A percentile compares a stretch with the other conserved stretches of the same genome.
Conservation (phyloP, 2,797 vertebrate genomes). For the Halcyon smyrnensis region DNA sequence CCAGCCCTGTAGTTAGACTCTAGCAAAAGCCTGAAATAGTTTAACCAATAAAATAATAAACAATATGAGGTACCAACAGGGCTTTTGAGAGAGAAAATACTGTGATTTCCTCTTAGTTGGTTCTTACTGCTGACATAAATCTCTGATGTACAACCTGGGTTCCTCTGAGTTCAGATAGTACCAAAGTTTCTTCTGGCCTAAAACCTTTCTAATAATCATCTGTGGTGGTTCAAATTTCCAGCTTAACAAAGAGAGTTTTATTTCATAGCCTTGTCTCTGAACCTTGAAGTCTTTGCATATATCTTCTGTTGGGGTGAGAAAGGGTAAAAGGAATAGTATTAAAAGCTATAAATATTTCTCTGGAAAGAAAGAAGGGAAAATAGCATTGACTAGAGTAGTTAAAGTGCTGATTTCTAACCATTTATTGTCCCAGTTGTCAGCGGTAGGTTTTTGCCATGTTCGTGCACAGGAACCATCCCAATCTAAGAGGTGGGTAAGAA, state of each 20-base stretch:
- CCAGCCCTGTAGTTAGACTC: not conserved
- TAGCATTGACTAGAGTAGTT: not conserved
- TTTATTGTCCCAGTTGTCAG: not conserved
- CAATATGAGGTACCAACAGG: not conserved
- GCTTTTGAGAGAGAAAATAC: not conserved
- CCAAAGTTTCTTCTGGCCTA: not conserved
- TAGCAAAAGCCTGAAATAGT: not conserved
- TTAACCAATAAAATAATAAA: not conserved
- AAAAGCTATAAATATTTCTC: not conserved
- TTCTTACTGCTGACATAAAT: not conserved
- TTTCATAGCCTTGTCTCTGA: not conserved
- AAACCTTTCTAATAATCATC: not conserved
- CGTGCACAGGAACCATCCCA: not conserved
- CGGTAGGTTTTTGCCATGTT: not conserved
- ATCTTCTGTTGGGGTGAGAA: not conserved
- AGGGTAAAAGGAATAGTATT: not conserved
- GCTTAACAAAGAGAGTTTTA: not conserved
- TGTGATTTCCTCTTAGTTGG: not conserved
- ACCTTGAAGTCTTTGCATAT: not conserved
- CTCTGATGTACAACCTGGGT: not conserved
- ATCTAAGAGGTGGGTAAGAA: not conserved
- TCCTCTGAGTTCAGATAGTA: not conserved
- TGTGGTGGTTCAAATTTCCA: not conserved
- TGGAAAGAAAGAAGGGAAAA: not conserved
- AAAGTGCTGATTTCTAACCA: not conserved